Conservation (phyloP, 2,797 vertebrate genomes). For the Acropternis orthonyx region DNA sequence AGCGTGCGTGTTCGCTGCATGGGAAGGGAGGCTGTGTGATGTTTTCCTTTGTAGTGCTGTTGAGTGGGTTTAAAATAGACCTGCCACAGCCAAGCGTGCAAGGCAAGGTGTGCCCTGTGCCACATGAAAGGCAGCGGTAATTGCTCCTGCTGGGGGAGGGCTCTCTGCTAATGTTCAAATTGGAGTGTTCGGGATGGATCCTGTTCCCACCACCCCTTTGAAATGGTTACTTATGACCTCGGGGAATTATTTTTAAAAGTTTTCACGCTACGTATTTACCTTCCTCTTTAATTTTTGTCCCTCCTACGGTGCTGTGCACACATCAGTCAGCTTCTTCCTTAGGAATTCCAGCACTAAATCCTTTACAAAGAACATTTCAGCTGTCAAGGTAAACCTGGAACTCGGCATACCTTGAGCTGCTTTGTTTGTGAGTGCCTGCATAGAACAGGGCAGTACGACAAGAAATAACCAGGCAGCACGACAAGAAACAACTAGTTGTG, state of each 20-base stretch:
- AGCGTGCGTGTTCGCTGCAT: background rate
- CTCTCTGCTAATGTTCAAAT: background rate
- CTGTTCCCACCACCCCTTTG: conserved; percentile 29
- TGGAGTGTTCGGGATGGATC: conserved; percentile 23
- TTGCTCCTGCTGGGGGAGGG: background rate
- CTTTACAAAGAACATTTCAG: background rate
- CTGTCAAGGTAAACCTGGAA: background rate
- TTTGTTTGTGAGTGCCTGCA: background rate
- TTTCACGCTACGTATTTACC: background rate
- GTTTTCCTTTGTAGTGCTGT: background rate
- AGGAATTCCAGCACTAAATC: background rate
- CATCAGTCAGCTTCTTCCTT: background rate
- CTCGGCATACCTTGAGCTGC: background rate
- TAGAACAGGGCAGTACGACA: background rate
- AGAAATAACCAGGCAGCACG: background rate
- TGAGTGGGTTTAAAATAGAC: conserved; percentile 1
- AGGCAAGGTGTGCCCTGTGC: conserved; percentile 11
- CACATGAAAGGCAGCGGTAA: conserved; percentile 41
- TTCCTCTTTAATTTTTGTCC: background rate
- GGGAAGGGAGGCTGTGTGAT: background rate
- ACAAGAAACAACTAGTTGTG: background rate
- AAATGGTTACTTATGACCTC: conserved; percentile 39
- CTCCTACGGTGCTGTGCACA: background rate
- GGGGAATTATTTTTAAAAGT: conserved; percentile 17
- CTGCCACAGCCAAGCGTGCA: background rate